Conservation (phyloP, 2,888 invertebrate genomes). For the Silvanus unidentatus region DNA sequence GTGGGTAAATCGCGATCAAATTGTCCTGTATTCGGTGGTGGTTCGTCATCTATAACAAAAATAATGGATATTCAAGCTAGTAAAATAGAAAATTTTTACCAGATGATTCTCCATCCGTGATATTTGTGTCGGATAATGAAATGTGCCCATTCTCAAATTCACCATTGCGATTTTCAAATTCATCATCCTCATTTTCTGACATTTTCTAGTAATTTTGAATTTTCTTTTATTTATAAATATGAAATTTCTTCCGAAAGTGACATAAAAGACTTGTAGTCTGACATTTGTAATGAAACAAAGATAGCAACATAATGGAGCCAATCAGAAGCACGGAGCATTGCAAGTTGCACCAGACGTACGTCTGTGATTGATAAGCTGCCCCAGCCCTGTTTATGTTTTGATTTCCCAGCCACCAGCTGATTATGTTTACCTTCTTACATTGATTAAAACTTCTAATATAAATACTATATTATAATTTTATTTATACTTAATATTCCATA, state of each 20-base stretch:
- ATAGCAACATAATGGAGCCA: too few species aligned
- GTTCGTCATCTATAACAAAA: slow-evolving; percentile 25
- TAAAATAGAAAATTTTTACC: slow-evolving; percentile 13
- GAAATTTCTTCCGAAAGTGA: too few species aligned
- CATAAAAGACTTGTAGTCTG: too few species aligned
- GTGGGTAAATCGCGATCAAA: slow-evolving; percentile 44
- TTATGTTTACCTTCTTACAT: too few species aligned
- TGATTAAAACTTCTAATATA: too few species aligned
- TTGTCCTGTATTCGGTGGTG: slow-evolving; percentile 24
- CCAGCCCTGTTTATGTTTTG: too few species aligned
- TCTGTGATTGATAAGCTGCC: too few species aligned
- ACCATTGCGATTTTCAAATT: background rate
- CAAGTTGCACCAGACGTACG: too few species aligned
- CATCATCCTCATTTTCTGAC: slow-evolving; percentile 4
- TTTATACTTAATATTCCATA: slow-evolving; percentile 1
- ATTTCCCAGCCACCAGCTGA: too few species aligned
- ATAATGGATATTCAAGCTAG: background rate
- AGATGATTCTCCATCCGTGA: slow-evolving; percentile 17
- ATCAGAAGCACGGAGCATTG: too few species aligned
- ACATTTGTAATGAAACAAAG: too few species aligned
- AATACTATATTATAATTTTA: background rate
- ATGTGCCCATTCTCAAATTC: slow-evolving; percentile 36
- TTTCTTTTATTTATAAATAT: too few species aligned
- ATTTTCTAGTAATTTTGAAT: background rate
- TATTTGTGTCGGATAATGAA: slow-evolving; percentile 8